phyloP scores from a whole-genome alignment of 2,888 invertebrate genomes.

The Bellardia bayeri region DNA sequence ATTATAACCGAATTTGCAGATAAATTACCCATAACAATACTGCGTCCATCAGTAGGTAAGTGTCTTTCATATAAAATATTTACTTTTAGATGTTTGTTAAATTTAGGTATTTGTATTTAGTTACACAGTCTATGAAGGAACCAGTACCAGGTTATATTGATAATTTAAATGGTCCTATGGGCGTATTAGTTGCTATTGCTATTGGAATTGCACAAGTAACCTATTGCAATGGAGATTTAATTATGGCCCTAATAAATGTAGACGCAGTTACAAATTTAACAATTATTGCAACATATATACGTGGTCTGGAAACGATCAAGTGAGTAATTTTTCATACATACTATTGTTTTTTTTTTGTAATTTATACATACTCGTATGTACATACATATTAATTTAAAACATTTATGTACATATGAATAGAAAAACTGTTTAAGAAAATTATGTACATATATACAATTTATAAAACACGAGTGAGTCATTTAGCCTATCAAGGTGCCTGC shows the following conservation, averaged over 20 bases:
- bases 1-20: conserved; percentile 88
- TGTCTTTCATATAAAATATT: neutral
- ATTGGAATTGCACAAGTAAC: conserved; percentile 89
- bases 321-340: conserved; percentile 80
- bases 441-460: too few relatives aligned
- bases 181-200: conserved; percentile 88
- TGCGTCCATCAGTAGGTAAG: conserved; percentile 92
- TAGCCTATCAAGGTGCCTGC: too few relatives aligned
- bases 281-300: conserved; percentile 88
- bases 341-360: too few relatives aligned
- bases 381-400: too few relatives aligned
- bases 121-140: conserved; percentile 84
- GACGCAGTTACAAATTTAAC: conserved; percentile 90
- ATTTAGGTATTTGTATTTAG: conserved; percentile 13
- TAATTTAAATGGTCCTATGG: conserved; percentile 94
- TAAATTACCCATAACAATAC: conserved; percentile 89
- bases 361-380: too few relatives aligned
- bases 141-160: conserved; percentile 92
- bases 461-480: too few relatives aligned
- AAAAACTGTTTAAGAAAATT: too few relatives aligned
- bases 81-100: neutral
- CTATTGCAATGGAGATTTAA: conserved; percentile 86
- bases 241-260: conserved; percentile 91
- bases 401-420: too few relatives aligned
- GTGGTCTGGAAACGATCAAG: conserved; percentile 84